Conservation (phyloP, 2,797 vertebrate species). For the Morelia viridis region DNA sequence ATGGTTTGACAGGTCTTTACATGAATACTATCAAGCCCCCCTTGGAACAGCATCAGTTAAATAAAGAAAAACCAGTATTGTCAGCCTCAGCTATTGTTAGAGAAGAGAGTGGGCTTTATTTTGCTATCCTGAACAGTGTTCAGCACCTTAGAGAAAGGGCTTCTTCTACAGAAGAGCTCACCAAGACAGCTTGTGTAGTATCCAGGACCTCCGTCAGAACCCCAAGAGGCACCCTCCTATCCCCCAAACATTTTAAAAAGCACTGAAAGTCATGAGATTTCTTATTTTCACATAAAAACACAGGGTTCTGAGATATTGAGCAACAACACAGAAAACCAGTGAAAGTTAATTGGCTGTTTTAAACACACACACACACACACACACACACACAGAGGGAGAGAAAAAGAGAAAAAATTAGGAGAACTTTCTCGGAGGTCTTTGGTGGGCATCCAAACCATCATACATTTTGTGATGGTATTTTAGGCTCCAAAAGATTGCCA, state of each 20-base stretch:
- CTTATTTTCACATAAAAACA: not conserved
- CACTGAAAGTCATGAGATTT: not conserved
- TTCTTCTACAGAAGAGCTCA: not conserved
- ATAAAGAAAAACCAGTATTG: slow-evolving; percentile 12
- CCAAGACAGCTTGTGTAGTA: not conserved
- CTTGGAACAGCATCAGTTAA: slow-evolving; percentile 23
- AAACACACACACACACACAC: not conserved
- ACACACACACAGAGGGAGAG: no score
- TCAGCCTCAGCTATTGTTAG: slow-evolving; percentile 4
- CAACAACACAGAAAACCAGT: not conserved
- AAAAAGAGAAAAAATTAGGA: not conserved
- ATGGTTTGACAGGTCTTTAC: slow-evolving; percentile 21
- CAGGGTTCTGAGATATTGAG: not conserved
- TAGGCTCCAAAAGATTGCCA: not conserved
- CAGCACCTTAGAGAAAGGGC: not conserved
- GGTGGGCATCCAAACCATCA: not conserved
- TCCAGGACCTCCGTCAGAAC: not conserved
- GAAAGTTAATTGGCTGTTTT: not conserved
- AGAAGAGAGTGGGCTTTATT: not conserved
- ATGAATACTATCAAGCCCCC: slow-evolving; percentile 10
- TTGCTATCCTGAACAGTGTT: not conserved
- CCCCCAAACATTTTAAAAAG: not conserved
- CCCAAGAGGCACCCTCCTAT: not conserved
- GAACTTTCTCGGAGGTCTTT: not conserved
- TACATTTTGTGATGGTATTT: not conserved